These are phyloP conservation scores for Diorhabda sublineata DNA, from an alignment of 1,140 invertebrate genomes.

Conservation along the genomic window DNA sequence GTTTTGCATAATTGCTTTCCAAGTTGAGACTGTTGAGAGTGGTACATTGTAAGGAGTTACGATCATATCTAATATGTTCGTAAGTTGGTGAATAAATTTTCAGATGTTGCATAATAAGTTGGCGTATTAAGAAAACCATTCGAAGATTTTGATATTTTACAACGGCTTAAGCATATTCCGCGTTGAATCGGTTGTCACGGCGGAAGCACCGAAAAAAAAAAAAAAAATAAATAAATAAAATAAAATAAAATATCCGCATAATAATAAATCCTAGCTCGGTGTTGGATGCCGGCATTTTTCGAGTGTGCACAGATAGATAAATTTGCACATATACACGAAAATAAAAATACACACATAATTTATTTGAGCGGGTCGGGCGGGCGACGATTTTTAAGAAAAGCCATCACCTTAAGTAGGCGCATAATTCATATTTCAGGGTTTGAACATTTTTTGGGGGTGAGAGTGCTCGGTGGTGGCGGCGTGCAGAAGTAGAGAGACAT, in stretches of 20 bases:
- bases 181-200: background rate
- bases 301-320: conserved; percentile 20
- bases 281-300: conserved; percentile 6
- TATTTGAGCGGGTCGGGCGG: conserved; percentile 24
- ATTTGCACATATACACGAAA: conserved; percentile 23
- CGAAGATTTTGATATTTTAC: too few relatives aligned
- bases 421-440: conserved; percentile 32
- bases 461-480: conserved; percentile 4
- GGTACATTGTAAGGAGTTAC: too few relatives aligned
- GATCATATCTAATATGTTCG: too few relatives aligned
- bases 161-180: too few relatives aligned
- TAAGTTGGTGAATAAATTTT: too few relatives aligned
- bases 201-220: too few relatives aligned
- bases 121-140: too few relatives aligned
- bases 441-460: conserved; percentile 14
- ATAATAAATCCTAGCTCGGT: conserved; percentile 20
- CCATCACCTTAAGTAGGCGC: conserved; percentile 34
- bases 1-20: too few relatives aligned
- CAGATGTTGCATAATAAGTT: too few relatives aligned
- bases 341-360: conserved; percentile 25
- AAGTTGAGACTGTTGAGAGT: too few relatives aligned
- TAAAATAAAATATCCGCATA: background rate
- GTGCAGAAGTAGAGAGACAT: background rate
- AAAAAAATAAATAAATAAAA: too few relatives aligned
- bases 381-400: conserved; percentile 36